phyloP scores from a whole-genome alignment of 2,113 vertebrate species.

The Nycticryphes semicollaris region DNA sequence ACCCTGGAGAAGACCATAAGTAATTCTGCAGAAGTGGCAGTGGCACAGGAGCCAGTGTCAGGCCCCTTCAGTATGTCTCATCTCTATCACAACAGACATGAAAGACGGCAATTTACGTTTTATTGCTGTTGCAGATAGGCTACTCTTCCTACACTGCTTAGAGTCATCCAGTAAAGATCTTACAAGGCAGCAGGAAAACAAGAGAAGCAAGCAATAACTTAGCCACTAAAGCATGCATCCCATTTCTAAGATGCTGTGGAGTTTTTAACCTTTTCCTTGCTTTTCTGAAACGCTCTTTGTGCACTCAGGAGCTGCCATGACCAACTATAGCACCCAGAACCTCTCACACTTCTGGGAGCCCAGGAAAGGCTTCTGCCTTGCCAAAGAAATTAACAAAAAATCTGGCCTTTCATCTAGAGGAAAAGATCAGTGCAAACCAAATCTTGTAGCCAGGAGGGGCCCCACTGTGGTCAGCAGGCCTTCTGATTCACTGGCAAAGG shows the following conservation, averaged over 20 bases:
- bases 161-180: not conserved
- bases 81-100: not conserved
- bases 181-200: not conserved
- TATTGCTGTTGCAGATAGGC: not conserved
- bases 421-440: not conserved
- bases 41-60: not conserved
- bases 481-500: not conserved
- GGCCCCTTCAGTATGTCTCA: not conserved
- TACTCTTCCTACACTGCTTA: not conserved
- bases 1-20: not conserved
- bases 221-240: not conserved
- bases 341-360: not conserved
- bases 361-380: not conserved
- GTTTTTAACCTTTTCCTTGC: not conserved
- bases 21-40: not conserved
- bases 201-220: not conserved
- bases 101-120: not conserved
- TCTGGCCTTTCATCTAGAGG: not conserved
- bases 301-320: not conserved
- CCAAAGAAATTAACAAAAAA: not conserved
- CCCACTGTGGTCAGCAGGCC: not conserved
- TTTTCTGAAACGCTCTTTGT: not conserved
- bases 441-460: not conserved
- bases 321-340: not conserved
- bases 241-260: not conserved